Evolutionary conservation across 2,888 invertebrate genomes (phyloP).

Genomic region (Rhopalosiphum nymphaeae): DNA sequence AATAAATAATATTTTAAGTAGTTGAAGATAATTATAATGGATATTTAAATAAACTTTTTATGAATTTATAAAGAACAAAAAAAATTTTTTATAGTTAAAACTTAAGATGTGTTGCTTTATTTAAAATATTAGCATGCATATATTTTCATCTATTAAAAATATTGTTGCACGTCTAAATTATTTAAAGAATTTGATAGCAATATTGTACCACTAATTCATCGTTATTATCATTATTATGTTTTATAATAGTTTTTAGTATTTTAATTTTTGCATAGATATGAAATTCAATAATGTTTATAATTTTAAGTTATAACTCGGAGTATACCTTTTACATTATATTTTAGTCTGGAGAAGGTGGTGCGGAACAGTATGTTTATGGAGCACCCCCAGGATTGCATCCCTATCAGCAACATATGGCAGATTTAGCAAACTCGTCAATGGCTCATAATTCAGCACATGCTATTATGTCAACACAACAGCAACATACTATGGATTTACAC

Average conservation of each 20-base stretch:
- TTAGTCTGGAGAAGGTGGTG: slow-evolving; percentile 60
- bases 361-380: slow-evolving; percentile 58
- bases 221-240: neutral
- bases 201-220: neutral
- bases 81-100: neutral
- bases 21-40: neutral
- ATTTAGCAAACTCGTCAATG: slow-evolving; percentile 60
- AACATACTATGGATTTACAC: slow-evolving; percentile 58
- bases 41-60: neutral
- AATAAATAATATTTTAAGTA: neutral
- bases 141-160: neutral
- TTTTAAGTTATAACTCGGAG: neutral
- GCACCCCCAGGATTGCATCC: slow-evolving; percentile 60
- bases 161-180: slow-evolving; percentile 34
- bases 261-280: neutral
- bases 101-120: neutral
- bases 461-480: slow-evolving; percentile 59
- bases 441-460: slow-evolving; percentile 60
- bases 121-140: slow-evolving; percentile 25
- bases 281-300: neutral
- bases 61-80: neutral
- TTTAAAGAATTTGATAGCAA: neutral
- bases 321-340: neutral
- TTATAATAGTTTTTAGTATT: neutral
- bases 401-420: slow-evolving; percentile 59